Conservation (phyloP, 2,113 vertebrate species). For the Andinoacara biseriatus region DNA sequence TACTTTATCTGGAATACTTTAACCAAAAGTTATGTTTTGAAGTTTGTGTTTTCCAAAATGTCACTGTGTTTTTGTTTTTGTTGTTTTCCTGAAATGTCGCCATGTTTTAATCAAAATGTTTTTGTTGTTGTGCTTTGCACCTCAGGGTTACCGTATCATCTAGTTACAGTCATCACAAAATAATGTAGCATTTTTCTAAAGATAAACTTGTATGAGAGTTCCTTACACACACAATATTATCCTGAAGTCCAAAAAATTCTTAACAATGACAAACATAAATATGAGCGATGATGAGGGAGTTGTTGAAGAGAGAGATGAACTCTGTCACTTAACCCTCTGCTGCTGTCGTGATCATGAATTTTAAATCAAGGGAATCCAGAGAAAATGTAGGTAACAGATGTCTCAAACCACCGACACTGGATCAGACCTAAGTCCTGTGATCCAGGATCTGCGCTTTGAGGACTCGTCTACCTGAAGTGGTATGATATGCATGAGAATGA, state of each 20-base stretch:
- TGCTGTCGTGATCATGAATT: constrained; percentile 72
- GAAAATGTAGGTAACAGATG: constrained; percentile 19
- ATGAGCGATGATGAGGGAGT: constrained; percentile 54
- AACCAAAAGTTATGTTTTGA: not conserved
- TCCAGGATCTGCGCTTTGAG: constrained; percentile 58
- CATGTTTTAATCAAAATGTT: not conserved
- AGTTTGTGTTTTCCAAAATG: not conserved
- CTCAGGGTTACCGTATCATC: not conserved
- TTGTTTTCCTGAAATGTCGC: not conserved
- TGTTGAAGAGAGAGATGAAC: constrained; percentile 49
- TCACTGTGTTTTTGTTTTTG: not conserved
- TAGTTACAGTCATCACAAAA: not conserved
- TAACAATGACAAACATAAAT: constrained; percentile 10
- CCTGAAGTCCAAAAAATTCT: not conserved
- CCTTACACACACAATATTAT: not conserved
- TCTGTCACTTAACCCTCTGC: constrained; percentile 35
- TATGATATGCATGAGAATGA: constrained; percentile 55
- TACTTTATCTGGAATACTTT: too few species aligned
- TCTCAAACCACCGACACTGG: constrained; percentile 46
- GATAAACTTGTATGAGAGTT: not conserved
- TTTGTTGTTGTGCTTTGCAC: too few species aligned
- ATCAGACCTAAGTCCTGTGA: constrained; percentile 48
- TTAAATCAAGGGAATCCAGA: constrained; percentile 39
- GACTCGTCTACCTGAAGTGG: constrained; percentile 44
- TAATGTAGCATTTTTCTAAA: not conserved